phyloP scores from a whole-genome alignment of 2,888 invertebrate genomes.

The Nomada goodeniana region DNA sequence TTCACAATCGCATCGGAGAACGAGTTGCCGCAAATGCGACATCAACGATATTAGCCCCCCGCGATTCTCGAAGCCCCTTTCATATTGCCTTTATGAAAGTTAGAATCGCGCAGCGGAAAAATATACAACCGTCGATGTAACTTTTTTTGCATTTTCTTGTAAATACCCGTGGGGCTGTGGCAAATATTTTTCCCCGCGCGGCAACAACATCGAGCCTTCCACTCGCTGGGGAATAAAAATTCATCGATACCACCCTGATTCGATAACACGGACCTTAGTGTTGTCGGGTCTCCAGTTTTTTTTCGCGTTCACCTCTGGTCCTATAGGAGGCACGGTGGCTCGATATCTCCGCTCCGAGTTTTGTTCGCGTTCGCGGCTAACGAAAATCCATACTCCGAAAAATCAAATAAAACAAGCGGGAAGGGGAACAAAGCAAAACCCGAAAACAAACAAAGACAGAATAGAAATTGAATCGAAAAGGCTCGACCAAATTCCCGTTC shows the following conservation, averaged over 20 bases:
- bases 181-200: too few relatives aligned
- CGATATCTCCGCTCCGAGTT: constrained; percentile 1
- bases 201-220: too few relatives aligned
- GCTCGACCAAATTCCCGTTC: background rate
- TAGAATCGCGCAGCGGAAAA: background rate
- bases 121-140: background rate
- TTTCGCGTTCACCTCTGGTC: background rate
- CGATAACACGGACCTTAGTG: background rate
- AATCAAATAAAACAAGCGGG: background rate
- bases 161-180: too few relatives aligned
- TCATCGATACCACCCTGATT: background rate
- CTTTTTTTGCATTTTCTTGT: too few relatives aligned
- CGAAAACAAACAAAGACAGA: background rate
- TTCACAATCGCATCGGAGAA: background rate
- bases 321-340: too few relatives aligned
- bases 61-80: background rate
- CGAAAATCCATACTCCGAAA: constrained; percentile 1
- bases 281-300: too few relatives aligned
- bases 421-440: background rate
- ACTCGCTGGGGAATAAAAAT: too few relatives aligned
- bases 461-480: background rate
- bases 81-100: background rate
- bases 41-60: background rate
- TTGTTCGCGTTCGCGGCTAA: background rate
- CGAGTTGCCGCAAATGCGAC: background rate